phyloP scores from a whole-genome alignment of 2,797 vertebrate species.

The Alosa sapidissima region DNA sequence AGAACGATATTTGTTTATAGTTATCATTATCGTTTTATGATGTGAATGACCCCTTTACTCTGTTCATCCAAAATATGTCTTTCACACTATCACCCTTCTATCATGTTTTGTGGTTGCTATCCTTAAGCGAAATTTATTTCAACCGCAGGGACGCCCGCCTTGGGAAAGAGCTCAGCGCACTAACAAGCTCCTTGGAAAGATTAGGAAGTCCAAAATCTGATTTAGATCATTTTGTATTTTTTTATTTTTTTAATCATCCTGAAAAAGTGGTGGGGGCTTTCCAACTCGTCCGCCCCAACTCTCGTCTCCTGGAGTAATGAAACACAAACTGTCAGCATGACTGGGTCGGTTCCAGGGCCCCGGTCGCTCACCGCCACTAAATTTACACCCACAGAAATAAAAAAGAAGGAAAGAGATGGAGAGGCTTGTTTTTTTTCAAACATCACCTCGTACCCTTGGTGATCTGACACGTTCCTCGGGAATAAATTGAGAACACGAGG shows the following conservation, averaged over 20 bases:
- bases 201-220: constrained; percentile 23
- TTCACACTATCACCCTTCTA: not conserved
- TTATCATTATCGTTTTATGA: no score
- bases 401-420: constrained; percentile 14
- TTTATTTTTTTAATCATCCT: constrained; percentile 25
- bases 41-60: not conserved
- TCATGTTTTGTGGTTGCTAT: not conserved
- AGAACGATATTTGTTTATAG: no score
- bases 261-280: constrained; percentile 1
- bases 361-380: constrained; percentile 15
- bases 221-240: constrained; percentile 33
- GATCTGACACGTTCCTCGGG: constrained; percentile 26
- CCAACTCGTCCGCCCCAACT: not conserved
- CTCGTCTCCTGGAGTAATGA: constrained; percentile 31
- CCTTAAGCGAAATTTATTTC: not conserved
- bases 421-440: constrained; percentile 21
- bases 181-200: constrained; percentile 41
- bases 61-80: not conserved
- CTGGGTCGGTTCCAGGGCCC: constrained; percentile 26
- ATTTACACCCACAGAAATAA: constrained; percentile 19
- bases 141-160: not conserved
- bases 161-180: not conserved
- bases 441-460: constrained; percentile 17
- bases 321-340: constrained; percentile 28
- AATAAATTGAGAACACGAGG: constrained; percentile 26